Conservation (phyloP, 2,888 invertebrate genomes). For the Incurvaria masculella region DNA sequence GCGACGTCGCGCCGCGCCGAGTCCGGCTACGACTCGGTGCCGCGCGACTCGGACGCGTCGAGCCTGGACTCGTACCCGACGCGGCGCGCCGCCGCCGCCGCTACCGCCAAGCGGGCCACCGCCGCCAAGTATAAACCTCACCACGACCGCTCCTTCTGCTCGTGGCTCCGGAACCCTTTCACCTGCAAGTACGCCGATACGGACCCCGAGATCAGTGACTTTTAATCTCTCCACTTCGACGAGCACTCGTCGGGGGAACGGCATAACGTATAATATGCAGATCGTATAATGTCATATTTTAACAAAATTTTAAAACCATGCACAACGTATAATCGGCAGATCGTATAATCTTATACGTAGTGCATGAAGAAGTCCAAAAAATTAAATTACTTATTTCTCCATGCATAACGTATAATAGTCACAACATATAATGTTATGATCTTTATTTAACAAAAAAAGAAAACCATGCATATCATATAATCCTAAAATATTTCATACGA, state of each 20-base stretch:
- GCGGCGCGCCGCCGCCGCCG: conserved; percentile 44
- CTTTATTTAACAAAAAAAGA: too few species aligned
- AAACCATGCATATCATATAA: too few species aligned
- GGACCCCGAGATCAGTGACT: conserved; percentile 65
- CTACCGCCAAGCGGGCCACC: conserved; percentile 52
- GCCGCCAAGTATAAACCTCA: conserved; percentile 67
- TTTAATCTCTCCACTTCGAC: conserved; percentile 27
- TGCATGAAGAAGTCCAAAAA: too few species aligned
- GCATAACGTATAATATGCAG: too few species aligned
- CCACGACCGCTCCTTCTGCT: conserved; percentile 69
- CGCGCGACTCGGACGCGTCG: conserved; percentile 84
- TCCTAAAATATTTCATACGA: too few species aligned
- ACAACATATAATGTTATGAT: too few species aligned
- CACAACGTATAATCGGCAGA: too few species aligned
- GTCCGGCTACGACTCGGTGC: conserved; percentile 89
- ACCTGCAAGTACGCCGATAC: conserved; percentile 75
- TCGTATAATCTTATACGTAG: too few species aligned
- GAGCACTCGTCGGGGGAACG: background rate
- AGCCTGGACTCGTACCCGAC: conserved; percentile 72
- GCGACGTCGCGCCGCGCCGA: conserved; percentile 79
- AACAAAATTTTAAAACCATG: too few species aligned
- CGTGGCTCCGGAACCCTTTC: conserved; percentile 73
- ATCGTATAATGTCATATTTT: too few species aligned
- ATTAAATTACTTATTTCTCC: too few species aligned
- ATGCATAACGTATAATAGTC: too few species aligned